Percentiles rank a stretch among this genome's conserved stretches.
Conservation (phyloP, 2,113 vertebrate species). For the Jacana jacana region DNA sequence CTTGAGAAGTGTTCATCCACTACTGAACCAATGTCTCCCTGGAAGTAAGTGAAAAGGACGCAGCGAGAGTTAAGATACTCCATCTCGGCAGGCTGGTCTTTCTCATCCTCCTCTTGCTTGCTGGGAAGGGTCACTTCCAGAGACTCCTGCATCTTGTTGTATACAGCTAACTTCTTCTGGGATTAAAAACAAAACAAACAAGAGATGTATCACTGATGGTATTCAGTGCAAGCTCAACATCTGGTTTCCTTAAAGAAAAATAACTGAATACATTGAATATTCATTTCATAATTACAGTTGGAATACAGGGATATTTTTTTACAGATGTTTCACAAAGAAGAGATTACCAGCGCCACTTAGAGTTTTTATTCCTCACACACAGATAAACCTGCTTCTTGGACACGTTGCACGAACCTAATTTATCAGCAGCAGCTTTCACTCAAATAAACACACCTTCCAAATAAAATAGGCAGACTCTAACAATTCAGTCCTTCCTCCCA, state of each 20-base stretch:
- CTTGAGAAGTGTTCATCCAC: conserved; percentile 98
- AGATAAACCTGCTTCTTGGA: neutral
- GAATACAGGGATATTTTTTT: neutral
- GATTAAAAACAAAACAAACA: conserved; percentile 69
- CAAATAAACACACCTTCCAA: neutral
- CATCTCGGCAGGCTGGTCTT: conserved; percentile 89
- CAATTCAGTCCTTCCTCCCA: neutral
- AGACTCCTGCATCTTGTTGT: conserved; percentile 95
- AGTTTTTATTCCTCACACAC: neutral
- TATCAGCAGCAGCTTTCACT: neutral
- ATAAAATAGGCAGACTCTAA: neutral
- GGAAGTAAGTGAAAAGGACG: conserved; percentile 98
- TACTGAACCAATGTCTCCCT: conserved; percentile 93
- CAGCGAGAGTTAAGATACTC: conserved; percentile 98
- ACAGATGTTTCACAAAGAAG: neutral
- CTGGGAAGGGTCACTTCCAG: conserved; percentile 81
- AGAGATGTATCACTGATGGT: conserved; percentile 57
- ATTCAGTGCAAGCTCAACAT: conserved; percentile 29
- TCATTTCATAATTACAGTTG: neutral
- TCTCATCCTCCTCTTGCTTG: conserved; percentile 82
- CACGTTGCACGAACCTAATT: neutral
- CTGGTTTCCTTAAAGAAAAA: conserved; percentile 27
- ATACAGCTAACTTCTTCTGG: conserved; percentile 87
- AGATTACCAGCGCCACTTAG: neutral
- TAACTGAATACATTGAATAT: neutral